These are phyloP conservation scores for Pterostichus madidus DNA, from an alignment of 2,888 invertebrate species.

Conservation along the genomic window DNA sequence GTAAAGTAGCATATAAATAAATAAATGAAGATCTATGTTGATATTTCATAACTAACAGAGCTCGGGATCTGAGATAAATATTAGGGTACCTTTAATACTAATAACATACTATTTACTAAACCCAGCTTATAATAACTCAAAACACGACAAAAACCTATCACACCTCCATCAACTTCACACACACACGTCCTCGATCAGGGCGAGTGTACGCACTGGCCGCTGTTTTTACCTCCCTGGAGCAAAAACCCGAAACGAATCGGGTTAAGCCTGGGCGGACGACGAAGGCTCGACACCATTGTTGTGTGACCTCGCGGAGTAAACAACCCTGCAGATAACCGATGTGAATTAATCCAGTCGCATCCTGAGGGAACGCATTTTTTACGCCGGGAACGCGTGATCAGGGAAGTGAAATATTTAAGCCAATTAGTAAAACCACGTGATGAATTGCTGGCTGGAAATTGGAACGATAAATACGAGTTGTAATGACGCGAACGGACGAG, in stretches of 20 bases:
- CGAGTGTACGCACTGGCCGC: not conserved
- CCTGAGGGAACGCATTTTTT: constrained; percentile 51
- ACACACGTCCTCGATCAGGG: not conserved
- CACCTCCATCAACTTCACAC: no score
- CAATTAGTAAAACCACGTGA: constrained; percentile 55
- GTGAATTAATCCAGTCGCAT: constrained; percentile 54
- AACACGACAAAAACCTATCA: no score
- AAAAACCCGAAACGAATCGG: constrained; percentile 47
- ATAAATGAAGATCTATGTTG: no score
- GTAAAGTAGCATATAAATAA: no score
- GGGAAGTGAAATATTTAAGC: constrained; percentile 60
- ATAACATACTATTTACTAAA: no score
- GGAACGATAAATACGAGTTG: no score
- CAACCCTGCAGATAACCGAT: constrained; percentile 51
- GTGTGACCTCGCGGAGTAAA: constrained; percentile 17
- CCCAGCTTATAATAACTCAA: no score
- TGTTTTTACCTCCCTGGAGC: not conserved
- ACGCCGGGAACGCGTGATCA: constrained; percentile 2
- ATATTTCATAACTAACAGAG: no score
- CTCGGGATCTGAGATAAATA: no score
- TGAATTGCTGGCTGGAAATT: constrained; percentile 23
- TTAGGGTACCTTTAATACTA: no score
- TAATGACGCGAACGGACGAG: no score
- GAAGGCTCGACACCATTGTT: constrained; percentile 39
- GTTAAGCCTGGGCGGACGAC: constrained; percentile 13